Conservation (phyloP, 2,113 vertebrate species). For the Rhodinocichla rosea region DNA sequence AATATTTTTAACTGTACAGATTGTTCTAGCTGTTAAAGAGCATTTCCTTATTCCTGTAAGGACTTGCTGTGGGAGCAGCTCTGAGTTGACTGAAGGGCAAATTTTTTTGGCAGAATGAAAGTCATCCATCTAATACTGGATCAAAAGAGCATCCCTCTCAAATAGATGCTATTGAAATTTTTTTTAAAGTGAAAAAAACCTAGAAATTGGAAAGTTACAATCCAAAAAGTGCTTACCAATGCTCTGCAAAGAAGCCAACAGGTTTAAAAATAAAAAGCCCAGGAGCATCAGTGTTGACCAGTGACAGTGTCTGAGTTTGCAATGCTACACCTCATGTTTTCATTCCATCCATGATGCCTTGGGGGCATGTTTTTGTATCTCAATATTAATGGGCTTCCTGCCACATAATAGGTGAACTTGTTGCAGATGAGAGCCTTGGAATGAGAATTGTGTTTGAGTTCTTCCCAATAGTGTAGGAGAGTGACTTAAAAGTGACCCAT, state of each 20-base stretch:
- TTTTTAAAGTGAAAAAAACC: background rate
- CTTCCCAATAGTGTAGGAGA: background rate
- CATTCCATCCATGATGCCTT: background rate
- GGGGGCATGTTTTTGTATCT: background rate
- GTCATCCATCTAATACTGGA: background rate
- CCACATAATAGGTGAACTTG: background rate
- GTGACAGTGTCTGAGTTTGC: background rate
- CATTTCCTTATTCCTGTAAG: conserved; percentile 39
- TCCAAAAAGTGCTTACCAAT: background rate
- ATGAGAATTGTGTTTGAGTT: background rate
- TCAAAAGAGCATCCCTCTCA: background rate
- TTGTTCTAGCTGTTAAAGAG: conserved; percentile 19
- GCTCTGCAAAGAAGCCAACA: background rate
- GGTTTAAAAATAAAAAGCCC: background rate
- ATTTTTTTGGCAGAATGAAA: background rate
- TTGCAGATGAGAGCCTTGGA: background rate
- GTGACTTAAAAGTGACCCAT: background rate
- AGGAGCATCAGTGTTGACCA: background rate
- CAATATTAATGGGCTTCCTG: background rate
- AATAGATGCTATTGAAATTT: background rate
- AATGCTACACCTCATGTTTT: background rate
- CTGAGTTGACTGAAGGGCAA: conserved; percentile 8
- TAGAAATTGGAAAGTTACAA: background rate
- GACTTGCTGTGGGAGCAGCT: conserved; percentile 10
- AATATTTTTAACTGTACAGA: conserved; percentile 29